Evolutionary conservation across 2,797 vertebrate species (phyloP), one percentile per base, ranked within the genome.

Genomic region (Diceros bicornis): DNA sequence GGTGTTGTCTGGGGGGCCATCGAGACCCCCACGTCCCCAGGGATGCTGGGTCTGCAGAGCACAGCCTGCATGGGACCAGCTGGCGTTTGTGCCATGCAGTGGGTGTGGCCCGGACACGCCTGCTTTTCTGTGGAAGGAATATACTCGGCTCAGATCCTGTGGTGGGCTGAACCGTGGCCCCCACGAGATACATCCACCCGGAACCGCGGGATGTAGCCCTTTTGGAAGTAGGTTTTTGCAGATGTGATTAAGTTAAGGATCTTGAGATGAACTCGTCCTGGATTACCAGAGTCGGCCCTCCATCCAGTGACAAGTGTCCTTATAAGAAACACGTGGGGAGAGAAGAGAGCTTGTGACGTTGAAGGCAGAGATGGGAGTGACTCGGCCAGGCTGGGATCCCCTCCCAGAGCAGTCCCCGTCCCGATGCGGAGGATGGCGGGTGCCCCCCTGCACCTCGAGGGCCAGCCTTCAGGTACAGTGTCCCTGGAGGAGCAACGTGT

Each of bases 91-190:
- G 78, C 16, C 55, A 8, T 23, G 14, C 16, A 11, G n/a, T 34
- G 77, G 57, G 41, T 6, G 0, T 2, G 7, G 32, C 23, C 10
- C 17, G 6, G 21, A 62, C 10, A 13, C 0, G 2, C 41, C 89
- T 79, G 47, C 50, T 68, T 23, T 27, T 41, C 61, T 25, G 61
- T 37, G 62, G 20, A 7, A 68, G 74, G 61, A 41, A 18, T 17
- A 12, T 7, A 34, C 16, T 62, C 9, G 17, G 16, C 50, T 52
- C 52, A 37, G 32, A 74, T 44, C 21, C 59, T 10, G 23, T 14
- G 21, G 29, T 34, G 64, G 52, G 37, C 20, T 4, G 14, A 81
- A 27, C 6, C 4, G 4, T 69, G 21, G 13, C 52, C 17, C 66
- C 13, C 69, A 18, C n/a, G 74, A 72, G 4, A 59, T 47, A 7